A percentile compares a stretch with the other conserved stretches of the same genome.
These are phyloP conservation scores for Synanthedon vespiformis DNA, from an alignment of 2,888 invertebrate genomes.

Conservation along the genomic window DNA sequence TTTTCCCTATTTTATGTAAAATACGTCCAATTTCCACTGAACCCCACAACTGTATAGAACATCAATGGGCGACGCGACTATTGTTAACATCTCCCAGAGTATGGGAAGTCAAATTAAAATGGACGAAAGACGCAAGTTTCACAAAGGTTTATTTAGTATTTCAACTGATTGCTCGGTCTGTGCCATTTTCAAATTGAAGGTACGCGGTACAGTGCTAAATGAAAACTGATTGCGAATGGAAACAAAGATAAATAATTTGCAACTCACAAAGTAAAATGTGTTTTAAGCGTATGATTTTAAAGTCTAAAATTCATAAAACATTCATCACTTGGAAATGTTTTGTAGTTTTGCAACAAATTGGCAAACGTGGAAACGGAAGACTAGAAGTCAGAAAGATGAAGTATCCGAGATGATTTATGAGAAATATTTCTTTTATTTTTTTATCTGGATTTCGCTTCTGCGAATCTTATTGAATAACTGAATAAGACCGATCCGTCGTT, in stretches of 20 bases:
- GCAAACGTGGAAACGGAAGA: neutral
- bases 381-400: neutral
- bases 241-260: neutral
- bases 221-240: neutral
- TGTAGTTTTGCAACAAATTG: neutral
- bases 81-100: slow-evolving; percentile 4
- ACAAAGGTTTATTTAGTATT: slow-evolving; percentile 39
- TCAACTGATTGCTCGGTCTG: slow-evolving; percentile 32
- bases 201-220: slow-evolving; percentile 16
- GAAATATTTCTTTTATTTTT: neutral
- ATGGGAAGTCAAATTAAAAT: slow-evolving; percentile 15
- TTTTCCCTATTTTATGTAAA: slow-evolving; percentile 36
- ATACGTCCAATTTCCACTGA: slow-evolving; percentile 1
- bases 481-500: neutral
- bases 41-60: slow-evolving; percentile 11
- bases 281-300: neutral
- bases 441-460: neutral
- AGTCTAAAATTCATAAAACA: neutral
- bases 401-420: neutral
- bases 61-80: slow-evolving; percentile 13
- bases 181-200: slow-evolving; percentile 34
- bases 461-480: neutral
- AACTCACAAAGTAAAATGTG: neutral
- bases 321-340: neutral
- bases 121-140: slow-evolving; percentile 19